These are phyloP conservation scores for Chorisops tibialis DNA, from an alignment of 2,888 invertebrate genomes.

Conservation along the genomic window DNA sequence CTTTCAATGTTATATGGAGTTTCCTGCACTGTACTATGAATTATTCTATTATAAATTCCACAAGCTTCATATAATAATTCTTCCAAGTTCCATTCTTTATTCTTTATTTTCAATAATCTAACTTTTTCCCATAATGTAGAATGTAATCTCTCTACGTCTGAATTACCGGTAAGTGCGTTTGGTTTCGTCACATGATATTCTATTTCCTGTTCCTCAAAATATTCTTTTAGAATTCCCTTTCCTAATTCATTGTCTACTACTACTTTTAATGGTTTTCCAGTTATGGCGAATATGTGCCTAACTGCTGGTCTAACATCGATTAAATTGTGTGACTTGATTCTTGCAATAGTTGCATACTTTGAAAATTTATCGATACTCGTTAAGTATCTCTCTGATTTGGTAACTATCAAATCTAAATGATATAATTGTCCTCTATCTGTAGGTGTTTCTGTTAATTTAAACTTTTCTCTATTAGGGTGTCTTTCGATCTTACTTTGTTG, in stretches of 20 bases:
- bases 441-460: slow-evolving; percentile 28
- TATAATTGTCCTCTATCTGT: slow-evolving; percentile 27
- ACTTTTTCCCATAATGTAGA: slow-evolving; percentile 32
- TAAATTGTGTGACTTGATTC: no score
- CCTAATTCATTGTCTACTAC: slow-evolving; percentile 31
- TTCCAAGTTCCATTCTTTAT: no score
- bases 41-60: no score
- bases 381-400: slow-evolving; percentile 27
- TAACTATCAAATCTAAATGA: slow-evolving; percentile 31
- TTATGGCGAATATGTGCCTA: no score
- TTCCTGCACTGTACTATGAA: no score
- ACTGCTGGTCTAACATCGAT: no score
- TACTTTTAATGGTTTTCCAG: not conserved
- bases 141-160: slow-evolving; percentile 28
- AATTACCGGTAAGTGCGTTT: no score
- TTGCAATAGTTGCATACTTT: not conserved
- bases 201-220: slow-evolving; percentile 23
- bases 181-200: slow-evolving; percentile 27
- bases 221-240: slow-evolving; percentile 26
- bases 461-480: slow-evolving; percentile 29
- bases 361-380: slow-evolving; percentile 31
- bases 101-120: no score
- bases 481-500: slow-evolving; percentile 29
- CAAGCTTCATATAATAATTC: no score
- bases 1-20: no score